Base-by-base conservation (phyloP, 2,888 invertebrate genomes). In the Sceliomorpha sp. region DNA sequence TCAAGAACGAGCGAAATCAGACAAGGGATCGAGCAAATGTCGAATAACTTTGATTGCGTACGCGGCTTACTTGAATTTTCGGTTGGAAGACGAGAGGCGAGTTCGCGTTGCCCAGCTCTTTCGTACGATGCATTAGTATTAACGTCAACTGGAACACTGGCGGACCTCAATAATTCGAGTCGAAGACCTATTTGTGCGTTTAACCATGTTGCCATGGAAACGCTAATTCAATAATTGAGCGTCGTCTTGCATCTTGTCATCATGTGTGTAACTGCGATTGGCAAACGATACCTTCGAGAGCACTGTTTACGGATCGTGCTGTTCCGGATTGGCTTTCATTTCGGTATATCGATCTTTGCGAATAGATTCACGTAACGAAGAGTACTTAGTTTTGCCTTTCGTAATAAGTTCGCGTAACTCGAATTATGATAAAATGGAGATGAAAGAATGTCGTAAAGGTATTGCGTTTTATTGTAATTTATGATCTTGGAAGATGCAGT, bases 161-260 rank as follows among this genome's bases (percentile, higher is more conserved):
- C 63, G 63, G 47, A 56, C 55, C 63, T 76, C 64, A 70, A 78
- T 74, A 76, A 70, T 77, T 60, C 50, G 55, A 40, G 60, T 56
- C 48, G 64, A 48, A 60, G 66, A 51, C 62, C 68, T 72, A 78
- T 77, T 77, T 74, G 53, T 53, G 51, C 60, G 50, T 58, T 68
- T 58, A 32, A 40, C 39, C 56, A 59, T 60, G 80, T 83, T 64
- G 79, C 72, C 81, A 80, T 79, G 74, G 79, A 66, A 70, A 82
- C 79, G 70, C 76, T 84, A 84, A 84, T 81, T 84, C 74, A 82
- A 84, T 84, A 78, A 81, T 73, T 63, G 45, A 47, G 67, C 70
- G 53, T 63, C 70, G 51, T 63, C 72, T 70, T 66, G 50, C 45
- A 40, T 31, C 55, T 69, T 56, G 45, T 60, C 45, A 32, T 10